Base-by-base conservation (phyloP, 2,888 invertebrate genomes). In the Perdita meconis region DNA sequence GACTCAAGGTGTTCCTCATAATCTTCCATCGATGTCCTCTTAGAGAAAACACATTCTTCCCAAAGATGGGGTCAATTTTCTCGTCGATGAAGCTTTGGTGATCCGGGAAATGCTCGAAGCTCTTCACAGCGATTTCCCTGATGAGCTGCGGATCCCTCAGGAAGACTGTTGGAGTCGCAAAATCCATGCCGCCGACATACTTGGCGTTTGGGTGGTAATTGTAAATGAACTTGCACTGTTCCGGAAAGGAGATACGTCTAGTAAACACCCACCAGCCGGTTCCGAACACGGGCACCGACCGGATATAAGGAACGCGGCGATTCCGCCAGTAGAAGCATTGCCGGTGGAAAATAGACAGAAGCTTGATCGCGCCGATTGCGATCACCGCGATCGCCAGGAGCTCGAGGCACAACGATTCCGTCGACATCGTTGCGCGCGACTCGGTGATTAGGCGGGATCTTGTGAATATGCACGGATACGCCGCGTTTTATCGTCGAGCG, bases 11-110 rank as follows among this genome's bases (percentile, higher is more conserved):
- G 51, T 67, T 84, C 26, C 92, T 76, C 82, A 91, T 89, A 13
- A 89, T 86, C 16, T 66, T 84, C 92, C 92, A 92, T 10, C 87
- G 84, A n/a, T 89, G 83, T n/a, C 90, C 92, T 6, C 70, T 76
- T 8, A 92, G 67, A 2, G 86, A 84, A 47, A 90, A 90, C 0
- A 91, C 53, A 22, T 90, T 91, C 38, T 81, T 88, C 6, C 87
- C 88, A 6, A 91, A 84, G 0, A 92, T 53, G 1, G 89, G 89
- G 56, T 91, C 91, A 2, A 85, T 81, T 3, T 80, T 75, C 63
- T 89, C 89, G 53, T 86, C 84, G 24, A 89, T 67, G 60, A 90
- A 87, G 2, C 76, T 75, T 3, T 75, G 77, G 60, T 89, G 90
- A 63, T 92, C 88, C 1, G 86, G 81, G 51, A 90, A 90, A 34